Evolutionary conservation across 1,140 invertebrate genomes (phyloP).

Genomic region (Eciton burchellii): DNA sequence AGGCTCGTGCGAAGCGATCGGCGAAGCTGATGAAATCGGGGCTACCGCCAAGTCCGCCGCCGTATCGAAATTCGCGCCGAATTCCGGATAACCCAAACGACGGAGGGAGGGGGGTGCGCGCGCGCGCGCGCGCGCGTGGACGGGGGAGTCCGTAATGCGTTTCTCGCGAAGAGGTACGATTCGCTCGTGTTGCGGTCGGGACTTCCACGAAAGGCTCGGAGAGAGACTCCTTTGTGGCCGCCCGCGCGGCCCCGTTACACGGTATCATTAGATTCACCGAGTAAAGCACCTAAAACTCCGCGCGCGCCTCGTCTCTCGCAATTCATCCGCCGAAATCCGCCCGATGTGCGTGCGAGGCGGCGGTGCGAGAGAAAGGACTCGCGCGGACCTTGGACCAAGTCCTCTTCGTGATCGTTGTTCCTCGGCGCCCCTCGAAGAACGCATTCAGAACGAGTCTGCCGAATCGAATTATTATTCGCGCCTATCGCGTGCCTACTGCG

Average conservation of each 20-base stretch:
- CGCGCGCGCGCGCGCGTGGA: not conserved
- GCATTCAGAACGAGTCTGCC: slow-evolving; percentile 2
- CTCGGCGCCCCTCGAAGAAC: not conserved
- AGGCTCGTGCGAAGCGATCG: no score
- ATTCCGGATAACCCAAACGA: not conserved
- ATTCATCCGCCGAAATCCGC: slow-evolving; percentile 3
- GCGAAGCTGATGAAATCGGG: no score
- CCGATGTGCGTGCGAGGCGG: slow-evolving; percentile 19
- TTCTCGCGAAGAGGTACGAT: slow-evolving; percentile 60
- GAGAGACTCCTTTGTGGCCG: slow-evolving; percentile 20
- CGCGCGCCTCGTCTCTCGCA: slow-evolving; percentile 7
- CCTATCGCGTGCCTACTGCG: not conserved
- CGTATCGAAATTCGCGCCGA: no score
- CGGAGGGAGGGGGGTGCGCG: not conserved
- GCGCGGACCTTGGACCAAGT: not conserved
- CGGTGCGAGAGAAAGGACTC: slow-evolving; percentile 27
- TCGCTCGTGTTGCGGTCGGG: slow-evolving; percentile 58
- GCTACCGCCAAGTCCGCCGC: no score
- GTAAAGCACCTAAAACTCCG: slow-evolving; percentile 45
- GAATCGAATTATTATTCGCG: not conserved
- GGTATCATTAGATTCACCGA: slow-evolving; percentile 57
- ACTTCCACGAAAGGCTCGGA: slow-evolving; percentile 66
- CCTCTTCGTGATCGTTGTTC: slow-evolving; percentile 8
- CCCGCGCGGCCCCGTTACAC: slow-evolving; percentile 26
- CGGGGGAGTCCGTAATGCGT: slow-evolving; percentile 41